Base-by-base conservation (phyloP, 2,888 invertebrate genomes). In the Hipparchia sbordonii region DNA sequence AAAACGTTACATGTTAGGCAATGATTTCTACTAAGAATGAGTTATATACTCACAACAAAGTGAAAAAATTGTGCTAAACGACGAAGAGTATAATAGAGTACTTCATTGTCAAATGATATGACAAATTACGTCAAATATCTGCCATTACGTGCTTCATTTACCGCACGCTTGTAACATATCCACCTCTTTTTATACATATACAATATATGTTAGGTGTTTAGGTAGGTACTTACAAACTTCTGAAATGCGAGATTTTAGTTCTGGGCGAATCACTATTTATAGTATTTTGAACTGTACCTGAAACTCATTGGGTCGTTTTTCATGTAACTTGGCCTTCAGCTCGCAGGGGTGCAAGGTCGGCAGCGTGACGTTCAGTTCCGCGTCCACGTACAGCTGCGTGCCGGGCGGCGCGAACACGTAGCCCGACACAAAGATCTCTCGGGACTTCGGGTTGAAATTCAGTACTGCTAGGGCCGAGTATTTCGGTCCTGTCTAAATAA, bases 341-440 rank as follows among this genome's bases (percentile, higher is more conserved):
- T 95, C 89, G 89, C 97, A 95, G 0, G 97, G 96, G 71, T 95
- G 95, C 76, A 97, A 95, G 0, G 96, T 95, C 0, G 97, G 97
- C 62, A 97, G 92, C 0, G 97, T 96, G 69, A 97, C 90, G 84
- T 97, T 97, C 12, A 96, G 88, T 76, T 95, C 95, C 0, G 95
- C 95, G 84, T 97, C 97, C 63, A 97, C 86, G 33, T 95, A 95
- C 78, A 97, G 94, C 63, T 96, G 92, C 0, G 95, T 94, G 0
- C 96, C 95, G 0, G 96, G 94, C 0, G 97, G 97, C 79, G 95
- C 94, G 94, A 84, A 96, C 86, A 83, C 94, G 71, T 85, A 89
- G 0, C 94, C 93, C 0, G 93, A 92, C 0, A 93, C 57, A 0
- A 88, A 8, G 1, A 93, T 93, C 77, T 92, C 91, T 0, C 89